Evolutionary conservation across 2,888 invertebrate genomes (phyloP).

Genomic region (Rhodophaea formosa): DNA sequence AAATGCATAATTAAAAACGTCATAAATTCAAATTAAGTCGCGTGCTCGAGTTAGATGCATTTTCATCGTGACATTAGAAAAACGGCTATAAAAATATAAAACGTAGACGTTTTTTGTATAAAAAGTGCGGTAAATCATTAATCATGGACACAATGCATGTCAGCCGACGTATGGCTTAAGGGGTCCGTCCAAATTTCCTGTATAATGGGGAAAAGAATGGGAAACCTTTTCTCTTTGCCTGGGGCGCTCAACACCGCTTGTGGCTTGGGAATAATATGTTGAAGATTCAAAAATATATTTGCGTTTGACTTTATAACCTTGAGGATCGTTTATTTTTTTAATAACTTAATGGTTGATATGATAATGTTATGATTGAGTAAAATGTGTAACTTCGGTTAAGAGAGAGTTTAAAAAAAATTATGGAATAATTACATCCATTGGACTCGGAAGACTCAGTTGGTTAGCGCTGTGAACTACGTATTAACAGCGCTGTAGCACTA

Average conservation of each 20-base stretch:
- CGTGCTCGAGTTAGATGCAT: slow-evolving; percentile 22
- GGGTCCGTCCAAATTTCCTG: slow-evolving; percentile 62
- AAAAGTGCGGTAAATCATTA: slow-evolving; percentile 74
- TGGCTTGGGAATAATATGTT: slow-evolving; percentile 32
- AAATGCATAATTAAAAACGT: slow-evolving; percentile 14
- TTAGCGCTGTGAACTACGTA: too few species aligned
- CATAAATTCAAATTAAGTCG: slow-evolving; percentile 23
- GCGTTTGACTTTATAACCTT: background rate
- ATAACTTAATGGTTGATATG: too few species aligned
- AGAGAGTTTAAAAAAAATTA: too few species aligned
- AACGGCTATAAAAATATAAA: slow-evolving; percentile 48
- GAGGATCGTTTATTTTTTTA: background rate
- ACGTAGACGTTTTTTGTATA: slow-evolving; percentile 44
- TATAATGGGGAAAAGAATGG: slow-evolving; percentile 72
- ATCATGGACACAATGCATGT: slow-evolving; percentile 76
- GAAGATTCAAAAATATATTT: background rate
- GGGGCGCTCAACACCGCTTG: slow-evolving; percentile 26
- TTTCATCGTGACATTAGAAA: slow-evolving; percentile 27
- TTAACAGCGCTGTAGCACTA: too few species aligned
- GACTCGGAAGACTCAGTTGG: too few species aligned
- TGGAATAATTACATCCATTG: too few species aligned
- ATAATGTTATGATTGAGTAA: too few species aligned
- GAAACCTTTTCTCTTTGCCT: slow-evolving; percentile 49
- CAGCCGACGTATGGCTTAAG: slow-evolving; percentile 67
- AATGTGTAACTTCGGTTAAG: too few species aligned